phyloP scores from a whole-genome alignment of 2,888 invertebrate species.

The Melinaea menophilus region DNA sequence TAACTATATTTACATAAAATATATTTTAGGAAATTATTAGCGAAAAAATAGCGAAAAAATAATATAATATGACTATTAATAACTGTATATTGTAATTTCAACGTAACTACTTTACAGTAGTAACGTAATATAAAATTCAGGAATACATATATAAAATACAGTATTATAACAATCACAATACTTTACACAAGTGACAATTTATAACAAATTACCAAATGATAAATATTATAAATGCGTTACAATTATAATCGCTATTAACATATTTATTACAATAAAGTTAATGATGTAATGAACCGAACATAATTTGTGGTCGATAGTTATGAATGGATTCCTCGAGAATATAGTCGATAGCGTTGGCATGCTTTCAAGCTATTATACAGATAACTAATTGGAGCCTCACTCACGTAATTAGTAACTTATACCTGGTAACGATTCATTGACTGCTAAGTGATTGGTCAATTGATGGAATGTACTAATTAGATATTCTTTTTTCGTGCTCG shows the following conservation, averaged over 20 bases:
- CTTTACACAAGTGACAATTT: neutral
- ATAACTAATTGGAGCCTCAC: conserved; percentile 23
- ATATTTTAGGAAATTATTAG: no score
- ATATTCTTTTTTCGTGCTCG: neutral
- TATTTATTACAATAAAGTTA: neutral
- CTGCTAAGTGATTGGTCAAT: conserved; percentile 16
- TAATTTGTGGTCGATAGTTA: conserved; percentile 15
- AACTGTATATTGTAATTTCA: no score
- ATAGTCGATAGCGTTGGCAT: conserved; percentile 22
- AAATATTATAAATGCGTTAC: neutral
- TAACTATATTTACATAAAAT: no score
- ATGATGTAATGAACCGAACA: neutral
- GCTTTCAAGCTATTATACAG: conserved; percentile 28
- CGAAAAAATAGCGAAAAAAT: no score
- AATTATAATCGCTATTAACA: neutral
- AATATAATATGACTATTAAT: no score
- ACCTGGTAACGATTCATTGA: conserved; percentile 16
- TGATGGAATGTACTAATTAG: conserved; percentile 5
- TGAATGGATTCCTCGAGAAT: conserved; percentile 21
- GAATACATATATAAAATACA: neutral
- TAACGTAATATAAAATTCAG: no score
- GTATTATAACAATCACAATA: neutral
- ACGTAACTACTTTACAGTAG: no score
- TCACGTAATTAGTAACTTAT: conserved; percentile 24
- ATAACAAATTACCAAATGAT: neutral